These are phyloP conservation scores for Brienomyrus brachyistius DNA, from an alignment of 2,113 vertebrate genomes.

Conservation along the genomic window DNA sequence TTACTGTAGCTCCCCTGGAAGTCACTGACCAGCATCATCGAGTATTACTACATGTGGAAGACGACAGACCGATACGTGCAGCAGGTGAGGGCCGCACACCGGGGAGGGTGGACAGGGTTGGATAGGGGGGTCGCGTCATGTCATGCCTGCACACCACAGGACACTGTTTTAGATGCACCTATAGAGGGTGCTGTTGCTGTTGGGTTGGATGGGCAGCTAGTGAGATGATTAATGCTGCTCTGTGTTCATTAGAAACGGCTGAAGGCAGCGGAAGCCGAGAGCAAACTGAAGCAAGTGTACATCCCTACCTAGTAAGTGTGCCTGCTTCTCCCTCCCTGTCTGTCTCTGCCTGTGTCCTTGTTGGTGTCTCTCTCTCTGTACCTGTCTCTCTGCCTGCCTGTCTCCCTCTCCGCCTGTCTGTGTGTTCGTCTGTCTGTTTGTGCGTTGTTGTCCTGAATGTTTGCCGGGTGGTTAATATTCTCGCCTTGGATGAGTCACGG, in stretches of 20 bases:
- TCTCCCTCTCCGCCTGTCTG: background rate
- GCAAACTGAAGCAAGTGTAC: slow-evolving; percentile 97
- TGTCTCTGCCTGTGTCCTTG: background rate
- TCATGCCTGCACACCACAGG: background rate
- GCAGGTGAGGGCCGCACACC: slow-evolving; percentile 69
- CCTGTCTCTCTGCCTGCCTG: background rate
- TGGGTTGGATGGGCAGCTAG: background rate
- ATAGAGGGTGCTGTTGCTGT: background rate
- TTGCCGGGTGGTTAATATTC: background rate
- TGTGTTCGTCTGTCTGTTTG: background rate
- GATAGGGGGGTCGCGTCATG: background rate
- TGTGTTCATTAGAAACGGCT: slow-evolving; percentile 78
- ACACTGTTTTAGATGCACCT: background rate
- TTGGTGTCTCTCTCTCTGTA: background rate
- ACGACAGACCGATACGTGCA: slow-evolving; percentile 98
- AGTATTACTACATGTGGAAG: slow-evolving; percentile 99
- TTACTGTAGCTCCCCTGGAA: slow-evolving; percentile 90
- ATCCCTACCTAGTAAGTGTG: slow-evolving; percentile 96
- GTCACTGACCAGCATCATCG: slow-evolving; percentile 94
- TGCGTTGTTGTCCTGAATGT: background rate
- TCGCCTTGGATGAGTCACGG: background rate
- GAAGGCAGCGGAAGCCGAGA: slow-evolving; percentile 95
- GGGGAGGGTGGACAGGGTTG: background rate
- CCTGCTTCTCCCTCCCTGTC: background rate
- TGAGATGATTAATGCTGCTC: background rate